A percentile compares a stretch with the other conserved stretches of the same genome.
Conservation (phyloP, 2,888 invertebrate genomes). For the Globia sparganii region DNA sequence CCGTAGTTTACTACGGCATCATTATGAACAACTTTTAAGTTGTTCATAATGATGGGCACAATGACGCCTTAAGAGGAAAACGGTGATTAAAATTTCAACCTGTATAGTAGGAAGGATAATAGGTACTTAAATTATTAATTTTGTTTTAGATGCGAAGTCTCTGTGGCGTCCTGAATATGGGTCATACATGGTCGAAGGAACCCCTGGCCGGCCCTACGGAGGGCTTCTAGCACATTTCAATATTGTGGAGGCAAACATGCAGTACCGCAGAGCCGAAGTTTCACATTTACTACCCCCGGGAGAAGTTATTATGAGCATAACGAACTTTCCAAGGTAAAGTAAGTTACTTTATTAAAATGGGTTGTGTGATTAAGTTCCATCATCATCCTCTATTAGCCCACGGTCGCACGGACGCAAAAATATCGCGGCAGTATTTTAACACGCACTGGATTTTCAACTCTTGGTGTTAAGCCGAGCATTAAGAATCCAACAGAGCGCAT, state of each 20-base stretch:
- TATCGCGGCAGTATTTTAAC: not conserved
- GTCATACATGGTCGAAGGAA: slow-evolving; percentile 99
- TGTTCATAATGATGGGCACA: no score
- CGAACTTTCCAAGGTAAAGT: slow-evolving; percentile 96
- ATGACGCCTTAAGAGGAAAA: no score
- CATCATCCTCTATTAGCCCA: not conserved
- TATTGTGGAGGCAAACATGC: slow-evolving; percentile 99
- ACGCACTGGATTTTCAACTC: not conserved
- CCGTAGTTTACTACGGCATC: no score
- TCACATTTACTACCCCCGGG: slow-evolving; percentile 93
- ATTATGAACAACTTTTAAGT: no score
- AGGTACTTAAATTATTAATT: not conserved
- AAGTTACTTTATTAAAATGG: slow-evolving; percentile 44
- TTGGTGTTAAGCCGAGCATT: not conserved
- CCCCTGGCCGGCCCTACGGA: slow-evolving; percentile 98
- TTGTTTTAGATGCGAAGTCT: slow-evolving; percentile 93
- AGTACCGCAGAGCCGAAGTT: slow-evolving; percentile 95
- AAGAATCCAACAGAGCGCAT: not conserved
- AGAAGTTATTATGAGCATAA: slow-evolving; percentile 97
- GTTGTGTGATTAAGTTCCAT: not conserved
- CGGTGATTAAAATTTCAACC: no score
- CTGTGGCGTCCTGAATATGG: slow-evolving; percentile 99
- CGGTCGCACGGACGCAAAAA: not conserved
- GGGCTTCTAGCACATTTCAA: slow-evolving; percentile 99
- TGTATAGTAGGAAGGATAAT: no score